Base-by-base conservation (phyloP, 1,140 invertebrate genomes). In the Drosophila lowei region DNA sequence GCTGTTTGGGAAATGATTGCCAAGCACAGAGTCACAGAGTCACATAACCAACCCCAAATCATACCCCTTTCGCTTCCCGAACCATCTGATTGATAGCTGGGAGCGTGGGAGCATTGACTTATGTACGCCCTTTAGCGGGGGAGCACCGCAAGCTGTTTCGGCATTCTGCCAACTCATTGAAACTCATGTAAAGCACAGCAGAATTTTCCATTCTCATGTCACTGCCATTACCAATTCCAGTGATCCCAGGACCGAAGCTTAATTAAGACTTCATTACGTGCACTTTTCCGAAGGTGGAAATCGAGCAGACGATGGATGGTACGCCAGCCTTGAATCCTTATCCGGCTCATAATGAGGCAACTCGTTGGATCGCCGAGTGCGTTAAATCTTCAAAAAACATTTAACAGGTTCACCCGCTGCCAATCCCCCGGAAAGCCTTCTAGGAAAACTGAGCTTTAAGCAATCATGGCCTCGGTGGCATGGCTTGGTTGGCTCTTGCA, bases 221-320 rank as follows among this genome's bases (percentile, higher is more conserved):
- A 72, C 49, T 53, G 54, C 30, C 46, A 18, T 65, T 18, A 15
- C 44, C 62, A 41, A 60, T 57, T 25, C 64, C 59, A 70, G 63
- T 71, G 70, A 34, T 23, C 23, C 54, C 50, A 47, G 23, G 54
- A 6, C 62, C 60, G 57, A 16, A 18, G 42, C 78, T 77, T 85
- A 85, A 85, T 85, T 85, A 85, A 86, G 60, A 75, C 68, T 81
- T 67, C 81, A 65, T 85, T 85, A 86, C 83, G 48, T 46, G 81
- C 60, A 72, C 46, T 80, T 84, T 86, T 77, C 41, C 46, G 46
- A 30, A 23, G 9, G 11, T n/a, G 25, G 8, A 1, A 25, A 25
- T 25, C 23, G 23, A 5, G 5, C 3, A 25, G 23, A 25, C 5
- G 23, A 5, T 25, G 21, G 3, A 47, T n/a, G 28, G 18, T 11